A percentile compares a stretch with the other conserved stretches of the same genome.
Conservation (phyloP, 2,888 invertebrate species). For the Ennomos erosarius region DNA sequence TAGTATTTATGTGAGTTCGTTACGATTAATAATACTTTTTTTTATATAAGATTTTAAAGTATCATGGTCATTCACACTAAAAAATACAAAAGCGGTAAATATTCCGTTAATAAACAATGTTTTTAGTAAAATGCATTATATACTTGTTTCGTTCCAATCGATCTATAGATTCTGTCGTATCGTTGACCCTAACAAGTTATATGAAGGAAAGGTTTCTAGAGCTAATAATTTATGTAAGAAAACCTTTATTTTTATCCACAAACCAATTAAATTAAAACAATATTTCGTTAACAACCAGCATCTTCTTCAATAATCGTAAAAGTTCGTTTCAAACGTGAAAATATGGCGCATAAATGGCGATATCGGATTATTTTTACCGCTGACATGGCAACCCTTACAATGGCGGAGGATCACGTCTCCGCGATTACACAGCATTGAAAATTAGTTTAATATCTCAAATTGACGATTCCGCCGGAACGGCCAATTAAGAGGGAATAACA, state of each 20-base stretch:
- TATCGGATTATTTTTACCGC: conserved; percentile 43
- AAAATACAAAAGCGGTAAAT: too few species aligned
- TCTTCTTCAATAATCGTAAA: conserved; percentile 8
- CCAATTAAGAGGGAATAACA: conserved; percentile 83
- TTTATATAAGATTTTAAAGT: too few species aligned
- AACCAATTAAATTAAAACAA: neutral
- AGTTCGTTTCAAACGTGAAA: conserved; percentile 12
- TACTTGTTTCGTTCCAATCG: too few species aligned
- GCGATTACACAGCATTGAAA: conserved; percentile 81
- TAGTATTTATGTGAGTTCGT: too few species aligned
- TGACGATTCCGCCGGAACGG: conserved; percentile 82
- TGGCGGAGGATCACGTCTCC: conserved; percentile 64
- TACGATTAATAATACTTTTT: too few species aligned
- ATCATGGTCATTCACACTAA: too few species aligned
- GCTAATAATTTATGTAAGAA: too few species aligned
- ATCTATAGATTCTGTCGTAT: too few species aligned
- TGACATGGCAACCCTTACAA: conserved; percentile 56
- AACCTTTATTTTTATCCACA: neutral
- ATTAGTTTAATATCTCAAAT: conserved; percentile 85
- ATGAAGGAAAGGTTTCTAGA: too few species aligned
- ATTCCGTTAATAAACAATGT: too few species aligned
- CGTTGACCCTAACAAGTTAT: too few species aligned
- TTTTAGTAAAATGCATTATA: too few species aligned
- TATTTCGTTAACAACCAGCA: conserved; percentile 1
- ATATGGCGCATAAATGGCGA: conserved; percentile 13